Base-by-base conservation (phyloP, 2,797 vertebrate genomes). In the Nyctibius grandis region DNA sequence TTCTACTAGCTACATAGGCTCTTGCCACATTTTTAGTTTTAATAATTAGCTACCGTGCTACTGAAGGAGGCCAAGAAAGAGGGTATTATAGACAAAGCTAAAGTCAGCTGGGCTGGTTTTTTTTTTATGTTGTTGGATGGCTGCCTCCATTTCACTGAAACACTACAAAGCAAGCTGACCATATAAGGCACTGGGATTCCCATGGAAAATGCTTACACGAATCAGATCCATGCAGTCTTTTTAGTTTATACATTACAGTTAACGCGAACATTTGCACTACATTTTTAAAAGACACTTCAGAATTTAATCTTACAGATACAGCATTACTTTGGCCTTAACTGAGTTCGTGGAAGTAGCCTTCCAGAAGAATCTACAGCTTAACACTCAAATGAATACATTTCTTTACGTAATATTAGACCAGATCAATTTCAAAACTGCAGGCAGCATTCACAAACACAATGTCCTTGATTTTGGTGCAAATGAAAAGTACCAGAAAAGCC, bases 161-260 rank as follows among this genome's bases (percentile, higher is more conserved):
- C 92, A 93, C 94, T 94, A 97, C 97, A 98, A 97, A 97, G 97
- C 98, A 96, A 98, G 97, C 92, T 98, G 85, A 98, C 99, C 99
- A 99, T 99, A 99, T 99, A 99, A 98, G 99, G 99, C 91, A 96
- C 96, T 98, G 98, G 98, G 99, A 99, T 99, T 99, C 99, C 99
- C 99, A 98, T 98, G 97, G 97, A 98, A 98, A 98, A 98, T 92
- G 95, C 96, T 90, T 92, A 97, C 59, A 93, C 80, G 94, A 96
- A 94, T 95, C 65, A 94, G 95, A 94, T 45, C 74, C 40, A 19
- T 31, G 42, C 15, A 85, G 61, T 36, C 93, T 57, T 84, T 80
- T 77, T 53, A 91, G 87, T 95, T 94, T 93, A 85, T 67, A 18
- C 20, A 65, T 60, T 59, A 84, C 11, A 91, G 68, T 69, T 67